A percentile compares a stretch with the other conserved stretches of the same genome.
These are phyloP conservation scores for Drosophila nannoptera DNA, from an alignment of 1,140 invertebrate genomes.

Conservation along the genomic window DNA sequence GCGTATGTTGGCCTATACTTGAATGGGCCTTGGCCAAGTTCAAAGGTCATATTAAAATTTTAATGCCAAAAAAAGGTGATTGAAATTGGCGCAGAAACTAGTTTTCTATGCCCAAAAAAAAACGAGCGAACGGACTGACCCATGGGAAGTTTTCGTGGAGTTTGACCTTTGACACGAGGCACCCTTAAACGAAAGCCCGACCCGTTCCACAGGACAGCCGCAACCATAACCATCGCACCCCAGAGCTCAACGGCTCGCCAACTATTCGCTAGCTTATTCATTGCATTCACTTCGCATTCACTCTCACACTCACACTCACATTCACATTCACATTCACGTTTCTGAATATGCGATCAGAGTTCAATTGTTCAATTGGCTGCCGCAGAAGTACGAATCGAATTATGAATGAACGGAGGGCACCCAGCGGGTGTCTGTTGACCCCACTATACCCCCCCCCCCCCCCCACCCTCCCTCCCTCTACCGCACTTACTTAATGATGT, in stretches of 20 bases:
- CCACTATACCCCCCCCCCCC: neutral
- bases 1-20: conserved; percentile 46
- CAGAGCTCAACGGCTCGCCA: neutral
- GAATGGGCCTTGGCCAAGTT: conserved; percentile 61
- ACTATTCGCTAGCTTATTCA: conserved; percentile 25
- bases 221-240: conserved; percentile 27
- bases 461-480: conserved; percentile 4
- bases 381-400: conserved; percentile 29
- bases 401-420: conserved; percentile 57
- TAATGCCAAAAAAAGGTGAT: conserved; percentile 43
- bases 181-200: conserved; percentile 44
- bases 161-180: conserved; percentile 72
- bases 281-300: conserved; percentile 33
- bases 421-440: neutral
- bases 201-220: conserved; percentile 50
- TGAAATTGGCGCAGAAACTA: conserved; percentile 60
- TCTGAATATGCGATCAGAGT: conserved; percentile 62
- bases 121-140: conserved; percentile 44
- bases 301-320: conserved; percentile 11
- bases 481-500: conserved; percentile 68
- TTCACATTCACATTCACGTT: conserved; percentile 39
- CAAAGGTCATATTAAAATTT: conserved; percentile 67
- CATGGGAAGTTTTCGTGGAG: conserved; percentile 74
- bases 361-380: conserved; percentile 71
- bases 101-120: conserved; percentile 50